Percentiles rank a stretch among this genome's conserved stretches.
These are phyloP conservation scores for Melanotaenia pygmaea DNA, from an alignment of 2,797 vertebrate species.

Conservation along the genomic window DNA sequence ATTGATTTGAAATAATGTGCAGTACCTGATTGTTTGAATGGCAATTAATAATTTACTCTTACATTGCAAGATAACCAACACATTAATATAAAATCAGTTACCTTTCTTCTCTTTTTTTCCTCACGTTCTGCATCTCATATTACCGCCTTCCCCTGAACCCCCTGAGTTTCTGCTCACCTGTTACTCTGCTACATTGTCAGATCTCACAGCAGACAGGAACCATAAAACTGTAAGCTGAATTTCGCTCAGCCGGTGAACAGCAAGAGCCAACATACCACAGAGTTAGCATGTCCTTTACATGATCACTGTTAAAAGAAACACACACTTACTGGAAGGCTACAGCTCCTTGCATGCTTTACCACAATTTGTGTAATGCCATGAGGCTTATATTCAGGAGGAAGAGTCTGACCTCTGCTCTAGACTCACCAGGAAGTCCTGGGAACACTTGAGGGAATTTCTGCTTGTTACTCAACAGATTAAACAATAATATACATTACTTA, in stretches of 20 bases:
- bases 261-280: constrained; percentile 27
- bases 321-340: constrained; percentile 34
- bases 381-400: constrained; percentile 12
- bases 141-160: not conserved
- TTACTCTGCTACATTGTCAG: constrained; percentile 7
- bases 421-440: constrained; percentile 37
- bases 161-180: not conserved
- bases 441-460: constrained; percentile 25
- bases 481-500: constrained; percentile 49
- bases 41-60: not conserved
- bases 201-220: constrained; percentile 47
- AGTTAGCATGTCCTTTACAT: not conserved
- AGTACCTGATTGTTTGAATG: no score
- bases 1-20: no score
- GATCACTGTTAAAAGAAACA: constrained; percentile 21
- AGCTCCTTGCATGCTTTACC: constrained; percentile 47
- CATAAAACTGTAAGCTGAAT: constrained; percentile 49
- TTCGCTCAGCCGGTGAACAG: constrained; percentile 36
- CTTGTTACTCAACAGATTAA: constrained; percentile 20
- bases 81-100: constrained; percentile 13
- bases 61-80: not conserved
- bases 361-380: not conserved
- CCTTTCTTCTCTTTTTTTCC: not conserved
- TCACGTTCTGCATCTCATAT: not conserved
- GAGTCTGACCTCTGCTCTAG: not conserved